Percentiles rank a stretch among this genome's conserved stretches.
Conservation (phyloP, 2,888 invertebrate species). For the Ptychoptera contaminata region DNA sequence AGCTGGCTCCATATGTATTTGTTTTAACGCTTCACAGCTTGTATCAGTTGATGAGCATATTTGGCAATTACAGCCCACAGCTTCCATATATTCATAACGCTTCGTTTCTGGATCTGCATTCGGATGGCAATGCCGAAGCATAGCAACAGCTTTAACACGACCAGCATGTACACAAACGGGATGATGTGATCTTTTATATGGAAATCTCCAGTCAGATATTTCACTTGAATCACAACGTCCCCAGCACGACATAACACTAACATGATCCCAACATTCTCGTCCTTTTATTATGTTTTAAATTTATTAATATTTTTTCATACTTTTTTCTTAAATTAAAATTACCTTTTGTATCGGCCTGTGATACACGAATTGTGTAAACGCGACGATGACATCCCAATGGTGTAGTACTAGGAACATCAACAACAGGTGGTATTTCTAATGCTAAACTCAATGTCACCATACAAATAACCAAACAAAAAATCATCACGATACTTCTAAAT, state of each 20-base stretch:
- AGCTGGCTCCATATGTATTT: constrained; percentile 20
- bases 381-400: constrained; percentile 52
- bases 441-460: neutral
- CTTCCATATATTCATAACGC: constrained; percentile 62
- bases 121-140: constrained; percentile 58
- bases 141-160: constrained; percentile 44
- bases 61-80: constrained; percentile 59
- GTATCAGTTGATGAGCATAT: constrained; percentile 51
- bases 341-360: constrained; percentile 27
- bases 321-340: neutral
- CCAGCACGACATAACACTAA: constrained; percentile 64
- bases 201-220: constrained; percentile 80
- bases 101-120: constrained; percentile 52
- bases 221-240: constrained; percentile 73
- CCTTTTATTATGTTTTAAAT: constrained; percentile 28
- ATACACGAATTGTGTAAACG: constrained; percentile 48
- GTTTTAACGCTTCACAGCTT: constrained; percentile 47
- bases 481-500: too few relatives aligned
- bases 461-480: too few relatives aligned
- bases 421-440: constrained; percentile 21
- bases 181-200: constrained; percentile 71
- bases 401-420: constrained; percentile 24
- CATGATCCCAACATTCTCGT: constrained; percentile 55
- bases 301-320: neutral
- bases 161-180: constrained; percentile 72